Conservation (phyloP, 2,113 vertebrate species). For the Hippocampus abdominalis region DNA sequence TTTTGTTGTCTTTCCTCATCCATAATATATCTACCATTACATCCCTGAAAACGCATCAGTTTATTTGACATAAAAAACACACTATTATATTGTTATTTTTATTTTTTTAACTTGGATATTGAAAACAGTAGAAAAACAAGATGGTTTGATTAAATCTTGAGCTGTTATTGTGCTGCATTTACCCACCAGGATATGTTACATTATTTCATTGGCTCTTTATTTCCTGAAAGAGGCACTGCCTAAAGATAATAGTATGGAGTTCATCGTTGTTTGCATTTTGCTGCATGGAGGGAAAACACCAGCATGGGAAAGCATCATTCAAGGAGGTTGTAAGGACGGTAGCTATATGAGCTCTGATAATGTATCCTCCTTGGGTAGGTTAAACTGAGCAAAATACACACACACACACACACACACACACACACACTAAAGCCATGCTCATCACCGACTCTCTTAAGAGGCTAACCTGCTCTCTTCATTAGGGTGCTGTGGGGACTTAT, state of each 20-base stretch:
- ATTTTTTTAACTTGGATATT: constrained; percentile 52
- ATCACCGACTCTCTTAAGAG: constrained; percentile 63
- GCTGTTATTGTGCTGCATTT: constrained; percentile 56
- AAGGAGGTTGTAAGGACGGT: constrained; percentile 44
- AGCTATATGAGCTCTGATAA: constrained; percentile 63
- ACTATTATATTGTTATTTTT: constrained; percentile 26
- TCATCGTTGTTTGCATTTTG: constrained; percentile 58
- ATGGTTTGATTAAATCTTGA: constrained; percentile 39
- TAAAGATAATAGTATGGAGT: constrained; percentile 54
- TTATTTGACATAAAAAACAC: constrained; percentile 38
- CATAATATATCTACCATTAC: constrained; percentile 29
- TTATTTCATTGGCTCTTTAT: constrained; percentile 50
- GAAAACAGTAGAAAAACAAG: too few species aligned
- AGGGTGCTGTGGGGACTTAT: constrained; percentile 77
- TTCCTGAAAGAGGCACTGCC: constrained; percentile 49
- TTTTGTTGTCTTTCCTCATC: constrained; percentile 3
- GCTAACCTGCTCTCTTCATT: constrained; percentile 74
- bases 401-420: constrained; percentile 43
- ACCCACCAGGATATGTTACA: constrained; percentile 42
- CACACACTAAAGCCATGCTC: constrained; percentile 48
- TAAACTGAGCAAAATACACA: constrained; percentile 55
- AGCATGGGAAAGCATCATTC: constrained; percentile 52
- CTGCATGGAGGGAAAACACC: constrained; percentile 36
- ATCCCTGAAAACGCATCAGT: constrained; percentile 24
- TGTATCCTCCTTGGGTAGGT: constrained; percentile 63